Evolutionary conservation across 2,113 vertebrate genomes (phyloP), one percentile per base, ranked within the genome.

Genomic region (Theristicus caerulescens): DNA sequence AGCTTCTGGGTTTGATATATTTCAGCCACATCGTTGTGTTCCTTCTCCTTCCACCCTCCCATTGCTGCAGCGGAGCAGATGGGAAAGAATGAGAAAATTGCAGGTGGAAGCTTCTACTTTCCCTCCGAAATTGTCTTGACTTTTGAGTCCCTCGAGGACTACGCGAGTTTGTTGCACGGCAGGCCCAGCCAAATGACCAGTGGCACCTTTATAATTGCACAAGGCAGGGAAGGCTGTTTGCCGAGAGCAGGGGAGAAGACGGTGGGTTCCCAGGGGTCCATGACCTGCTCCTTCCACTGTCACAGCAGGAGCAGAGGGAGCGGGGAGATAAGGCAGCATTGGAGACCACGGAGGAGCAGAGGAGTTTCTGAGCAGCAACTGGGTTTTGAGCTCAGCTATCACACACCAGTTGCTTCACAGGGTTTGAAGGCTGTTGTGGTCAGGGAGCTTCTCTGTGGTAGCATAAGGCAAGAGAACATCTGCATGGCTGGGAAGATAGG

Each of bases 121-220:
- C 7, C 42, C 38, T 82, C 29, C 59, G 47, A 86, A 95, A 85
- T 80, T 66, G 17, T 59, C 62, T 51, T 91, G 81, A 70, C 86
- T 95, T 73, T 16, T 10, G 4, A 65, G 38, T 88, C 70, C 46
- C 66, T 65, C 0, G 4, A 77, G 81, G 42, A 24, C 38, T 73
- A 47, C 2, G 0, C 0, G 0, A 82, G 38, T 66, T 57, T 79
- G 54, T 51, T 0, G 0, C 26, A 15, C 0, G 1, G 49, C 46
- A 72, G 38, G 32, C 49, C n/a, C 1, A 0, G 59, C 9, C 38
- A 85, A 85, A 94, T 31, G 58, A 93, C 42, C 58, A 70, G 7
- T 51, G 81, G 51, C 83, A 73, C 42, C 29, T 82, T 70, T 0
- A 2, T 57, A 82, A 82, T 26, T 73, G 49, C 46, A 14, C 9